Evolutionary conservation across 2,888 invertebrate genomes (phyloP), one percentile per base, ranked within the genome.

Genomic region (Synergus umbraculus): DNA sequence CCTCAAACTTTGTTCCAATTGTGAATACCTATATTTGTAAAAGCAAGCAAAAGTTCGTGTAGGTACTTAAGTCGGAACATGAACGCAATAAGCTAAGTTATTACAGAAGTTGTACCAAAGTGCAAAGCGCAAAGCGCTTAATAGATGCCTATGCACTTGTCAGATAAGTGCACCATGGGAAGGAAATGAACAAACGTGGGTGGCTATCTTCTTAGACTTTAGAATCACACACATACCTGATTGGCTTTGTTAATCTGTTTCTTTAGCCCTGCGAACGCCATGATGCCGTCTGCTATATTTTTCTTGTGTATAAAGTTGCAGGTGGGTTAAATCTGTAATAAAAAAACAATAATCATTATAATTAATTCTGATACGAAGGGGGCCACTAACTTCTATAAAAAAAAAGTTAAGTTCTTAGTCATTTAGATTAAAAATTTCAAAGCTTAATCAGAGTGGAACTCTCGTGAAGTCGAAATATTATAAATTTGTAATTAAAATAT

Each of bases 191-290:
- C 22, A 67, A 67, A 67, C 22, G 67, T 73, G 69, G 69, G 69
- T 73, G 49, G 49, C 37, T 73, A 54, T 73, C 29, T 49, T 73
- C 2, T 3, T 29, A 29, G 29, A 29, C 29, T 43, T 2, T 22
- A 12, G 10, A 60, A 22, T 22, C 12, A 22, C 4, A 54, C 4
- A 89, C 94, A 94, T 93, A 98, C 98, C 96, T 99, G 99, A 94
- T 99, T 99, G 88, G 99, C 99, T 95, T 99, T 99, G 94, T 99
- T 99, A 93, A 99, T 97, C 93, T 99, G 99, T 94, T 99, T 99
- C 93, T 98, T 98, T 88, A 99, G 95, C 89, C 99, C 99, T 90
- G 99, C 98, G 93, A 99, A 97, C 93, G 99, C 99, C 99, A 99
- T 99, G 92, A 92, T 94, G 92, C 54, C 69, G 80, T 64, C 79